phyloP scores from a whole-genome alignment of 2,113 vertebrate genomes.

The Eubucco bourcierii region DNA sequence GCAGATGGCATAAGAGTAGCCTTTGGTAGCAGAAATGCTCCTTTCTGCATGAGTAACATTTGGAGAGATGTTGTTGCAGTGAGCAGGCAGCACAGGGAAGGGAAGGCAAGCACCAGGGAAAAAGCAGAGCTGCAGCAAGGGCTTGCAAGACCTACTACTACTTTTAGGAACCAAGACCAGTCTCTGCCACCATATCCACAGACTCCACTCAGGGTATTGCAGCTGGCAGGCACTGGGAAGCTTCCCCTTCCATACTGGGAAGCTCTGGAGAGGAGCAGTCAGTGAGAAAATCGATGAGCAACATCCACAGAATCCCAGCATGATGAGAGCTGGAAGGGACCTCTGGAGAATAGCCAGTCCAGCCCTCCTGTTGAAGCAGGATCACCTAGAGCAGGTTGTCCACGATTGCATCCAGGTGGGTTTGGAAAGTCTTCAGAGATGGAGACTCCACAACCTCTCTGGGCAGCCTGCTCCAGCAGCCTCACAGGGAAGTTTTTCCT shows the following conservation, averaged over 20 bases:
- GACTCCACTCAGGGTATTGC: rapidly evolving
- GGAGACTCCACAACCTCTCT: neutral
- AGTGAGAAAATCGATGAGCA: rapidly evolving
- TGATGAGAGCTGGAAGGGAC: neutral
- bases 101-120: neutral
- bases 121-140: neutral
- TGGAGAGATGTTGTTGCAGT: neutral
- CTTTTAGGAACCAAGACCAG: neutral
- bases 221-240: neutral
- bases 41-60: neutral
- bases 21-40: neutral
- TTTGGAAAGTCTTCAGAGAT: neutral
- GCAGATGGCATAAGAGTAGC: neutral
- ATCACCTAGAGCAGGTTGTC: neutral
- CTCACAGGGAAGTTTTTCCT: neutral
- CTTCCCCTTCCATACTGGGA: no score
- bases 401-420: neutral
- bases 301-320: neutral
- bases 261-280: neutral
- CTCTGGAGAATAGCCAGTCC: neutral
- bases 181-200: neutral
- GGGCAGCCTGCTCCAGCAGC: neutral
- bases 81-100: neutral
- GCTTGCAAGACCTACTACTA: neutral
- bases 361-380: neutral